Evolutionary conservation across 2,797 vertebrate genomes (phyloP), one percentile per base, ranked within the genome.

Genomic region (Diplodus puntazzo): DNA sequence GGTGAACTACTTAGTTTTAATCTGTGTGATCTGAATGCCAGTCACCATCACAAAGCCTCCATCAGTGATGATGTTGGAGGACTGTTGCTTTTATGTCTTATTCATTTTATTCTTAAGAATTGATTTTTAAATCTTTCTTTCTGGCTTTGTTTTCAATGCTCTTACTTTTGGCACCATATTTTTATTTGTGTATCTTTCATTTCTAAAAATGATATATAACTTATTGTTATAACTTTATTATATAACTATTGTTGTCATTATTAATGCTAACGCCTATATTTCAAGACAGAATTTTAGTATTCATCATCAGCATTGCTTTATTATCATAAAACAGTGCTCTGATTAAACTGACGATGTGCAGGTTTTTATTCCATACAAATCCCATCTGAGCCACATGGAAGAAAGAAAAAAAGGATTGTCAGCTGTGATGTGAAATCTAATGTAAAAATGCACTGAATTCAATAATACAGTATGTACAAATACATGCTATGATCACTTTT

Each of bases 381-480:
- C 10, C 2, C 16, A 65, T 58, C 11, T 25, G 53, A 58, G 50
- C 39, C 46, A 25, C n/a, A 39, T 34, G 1, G 25, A 25, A 34
- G 1, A 50, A 25, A 61, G 6, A 57, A 54, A 1, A 25, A 1
- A 25, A 25, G 25, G 25, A 25, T 25, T 53, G 48, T 16, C 17
- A 69, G 16, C n/a, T 58, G n/a, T 63, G 30, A 2, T 42, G 46
- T 61, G 4, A 54, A 60, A 59, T 39, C 18, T 12, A 48, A 59
- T 34, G 21, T 8, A 34, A 39, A 0, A 59, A 13, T 23, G 27
- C 1, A 10, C 14, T 3, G 8, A 17, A 48, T 13, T 45, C 4
- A 59, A 59, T 50, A 39, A 62, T 3, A 23, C 34, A 11, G 17
- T 2, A 34, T 73, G 58, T 75, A 21, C 25, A 70, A 23, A 67